Base-by-base conservation (phyloP, 1,140 invertebrate species). In the Tetragnatha versicolor region DNA sequence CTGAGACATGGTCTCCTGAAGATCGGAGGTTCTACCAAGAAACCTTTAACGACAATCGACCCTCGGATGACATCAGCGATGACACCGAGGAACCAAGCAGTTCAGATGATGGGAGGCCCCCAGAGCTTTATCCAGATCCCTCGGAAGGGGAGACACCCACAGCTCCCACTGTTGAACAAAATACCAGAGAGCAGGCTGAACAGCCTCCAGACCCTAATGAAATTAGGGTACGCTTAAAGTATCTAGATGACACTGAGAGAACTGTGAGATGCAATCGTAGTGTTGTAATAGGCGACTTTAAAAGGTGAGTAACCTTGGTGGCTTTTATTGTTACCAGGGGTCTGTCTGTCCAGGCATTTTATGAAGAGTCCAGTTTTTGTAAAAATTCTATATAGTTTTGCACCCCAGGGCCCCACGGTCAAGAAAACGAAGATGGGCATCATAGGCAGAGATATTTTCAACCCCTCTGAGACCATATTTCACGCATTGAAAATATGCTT, bases 231-330 rank as follows among this genome's bases (percentile, higher is more conserved):
- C 91, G 92, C 82, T 85, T 96, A 2, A 95, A 94, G 85, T 96
- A 93, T 84, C 88, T 96, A 42, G 94, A 96, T 84, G 94, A 96
- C 83, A 93, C 93, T 53, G 89, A 93, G 80, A 92, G 92, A 85
- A 84, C 92, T 69, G 94, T 96, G 0, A 90, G 91, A 82, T 93
- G 92, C 3, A 90, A 88, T 78, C 88, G 92, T 31, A 88, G 91
- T 79, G 93, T 94, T 84, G 88, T 89, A 72, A 86, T 97, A 79
- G 93, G 91, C 66, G 91, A 94, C 85, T 97, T 97, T 86, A 95
- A 94, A 90, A 92, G 91, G 93, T 95, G 86, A 60, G 53, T 6
- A 5, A 42, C n/a, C n/a, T n/a, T n/a, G 3, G 6, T 35, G 5
- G 12, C 9, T 12, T 31, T n/a, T 29, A 27, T 49, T 66, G 0